A percentile compares a stretch with the other conserved stretches of the same genome.
These are phyloP conservation scores for Microcebus tavaratra DNA, from an alignment of 2,113 vertebrate genomes.

Conservation along the genomic window DNA sequence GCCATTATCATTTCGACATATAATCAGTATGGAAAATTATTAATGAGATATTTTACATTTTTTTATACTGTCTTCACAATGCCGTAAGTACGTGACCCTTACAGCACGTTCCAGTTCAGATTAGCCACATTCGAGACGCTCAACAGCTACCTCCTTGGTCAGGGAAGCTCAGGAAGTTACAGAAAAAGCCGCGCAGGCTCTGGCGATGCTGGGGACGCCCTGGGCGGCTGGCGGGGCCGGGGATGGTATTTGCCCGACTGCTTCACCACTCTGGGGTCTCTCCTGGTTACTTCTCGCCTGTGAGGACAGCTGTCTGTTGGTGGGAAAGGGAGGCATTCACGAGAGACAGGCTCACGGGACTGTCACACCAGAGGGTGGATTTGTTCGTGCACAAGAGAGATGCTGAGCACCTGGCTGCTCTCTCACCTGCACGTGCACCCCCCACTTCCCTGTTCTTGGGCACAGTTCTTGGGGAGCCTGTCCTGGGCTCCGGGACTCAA, in stretches of 20 bases:
- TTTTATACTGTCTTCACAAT: neutral
- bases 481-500: neutral
- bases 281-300: neutral
- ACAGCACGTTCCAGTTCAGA: neutral
- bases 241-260: neutral
- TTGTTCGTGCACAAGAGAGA: neutral
- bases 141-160: neutral
- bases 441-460: neutral
- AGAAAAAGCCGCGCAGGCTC: neutral
- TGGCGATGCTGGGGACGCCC: neutral
- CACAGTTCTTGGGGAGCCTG: neutral
- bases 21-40: neutral
- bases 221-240: no score
- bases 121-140: accelerated
- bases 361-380: neutral
- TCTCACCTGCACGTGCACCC: accelerated
- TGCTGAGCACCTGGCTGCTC: neutral
- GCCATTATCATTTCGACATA: neutral
- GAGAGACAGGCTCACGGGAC: neutral
- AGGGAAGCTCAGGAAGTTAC: neutral
- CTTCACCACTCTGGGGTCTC: neutral
- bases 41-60: neutral
- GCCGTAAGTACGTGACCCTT: neutral
- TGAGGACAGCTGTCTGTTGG: neutral
- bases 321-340: neutral